Evolutionary conservation across 2,113 vertebrate species (phyloP).

Genomic region (Peromyscus leucopus): DNA sequence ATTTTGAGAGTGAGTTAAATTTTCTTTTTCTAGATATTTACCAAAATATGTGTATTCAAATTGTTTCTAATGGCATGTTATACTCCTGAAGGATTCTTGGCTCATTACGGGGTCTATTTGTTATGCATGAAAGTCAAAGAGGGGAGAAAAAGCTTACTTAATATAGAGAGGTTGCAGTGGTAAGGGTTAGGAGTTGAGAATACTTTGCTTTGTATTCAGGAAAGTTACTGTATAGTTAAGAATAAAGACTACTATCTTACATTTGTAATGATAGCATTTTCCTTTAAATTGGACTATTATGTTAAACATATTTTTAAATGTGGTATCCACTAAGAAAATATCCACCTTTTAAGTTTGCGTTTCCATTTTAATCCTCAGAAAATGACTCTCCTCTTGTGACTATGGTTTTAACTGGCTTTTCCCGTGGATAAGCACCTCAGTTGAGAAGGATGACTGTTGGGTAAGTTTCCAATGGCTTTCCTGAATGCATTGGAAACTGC

Average conservation of each 20-base stretch:
- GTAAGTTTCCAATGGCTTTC: not conserved
- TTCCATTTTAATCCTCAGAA: constrained; percentile 73
- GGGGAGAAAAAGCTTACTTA: constrained; percentile 38
- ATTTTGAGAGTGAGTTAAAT: not conserved
- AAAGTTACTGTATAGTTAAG: constrained; percentile 72
- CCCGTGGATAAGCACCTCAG: not conserved
- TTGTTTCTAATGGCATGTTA: not conserved
- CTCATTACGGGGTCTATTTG: constrained; percentile 47
- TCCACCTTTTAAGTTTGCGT: constrained; percentile 57
- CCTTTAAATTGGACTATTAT: constrained; percentile 73
- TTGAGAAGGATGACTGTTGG: not conserved
- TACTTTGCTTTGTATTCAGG: constrained; percentile 63
- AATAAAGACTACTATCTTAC: constrained; percentile 63
- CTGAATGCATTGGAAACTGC: not conserved
- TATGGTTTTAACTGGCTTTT: constrained; percentile 43
- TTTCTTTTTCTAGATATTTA: constrained; percentile 66
- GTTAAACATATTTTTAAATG: constrained; percentile 75
- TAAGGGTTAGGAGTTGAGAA: constrained; percentile 52
- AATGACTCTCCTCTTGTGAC: not conserved
- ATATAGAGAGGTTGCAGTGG: constrained; percentile 61
- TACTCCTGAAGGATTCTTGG: constrained; percentile 60
- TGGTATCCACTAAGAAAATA: constrained; percentile 71
- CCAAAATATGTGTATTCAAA: constrained; percentile 57
- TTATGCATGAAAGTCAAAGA: constrained; percentile 4
- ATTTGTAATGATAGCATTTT: constrained; percentile 75